Evolutionary conservation across 2,113 vertebrate species (phyloP).

Genomic region (Archilochus colubris): DNA sequence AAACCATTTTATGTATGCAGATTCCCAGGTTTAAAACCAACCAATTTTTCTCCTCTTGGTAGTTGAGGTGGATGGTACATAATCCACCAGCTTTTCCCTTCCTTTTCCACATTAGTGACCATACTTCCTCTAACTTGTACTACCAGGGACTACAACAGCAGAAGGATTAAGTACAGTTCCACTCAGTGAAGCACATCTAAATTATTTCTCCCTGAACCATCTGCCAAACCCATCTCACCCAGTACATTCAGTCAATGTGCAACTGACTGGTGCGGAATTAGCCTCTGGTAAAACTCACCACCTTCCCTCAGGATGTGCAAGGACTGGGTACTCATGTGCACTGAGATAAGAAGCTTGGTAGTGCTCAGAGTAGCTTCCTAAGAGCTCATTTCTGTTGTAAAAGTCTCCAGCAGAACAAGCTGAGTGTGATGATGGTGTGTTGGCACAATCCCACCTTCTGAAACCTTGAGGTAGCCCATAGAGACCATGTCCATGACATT

Average conservation of each 20-base stretch:
- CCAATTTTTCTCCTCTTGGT: background rate
- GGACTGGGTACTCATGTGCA: background rate
- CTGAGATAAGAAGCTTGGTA: background rate
- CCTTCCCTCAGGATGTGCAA: background rate
- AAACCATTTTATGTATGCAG: constrained; percentile 25
- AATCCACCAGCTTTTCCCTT: background rate
- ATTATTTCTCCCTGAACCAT: constrained; percentile 20
- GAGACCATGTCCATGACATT: background rate
- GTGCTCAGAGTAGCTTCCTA: background rate
- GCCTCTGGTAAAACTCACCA: background rate
- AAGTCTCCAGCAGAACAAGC: background rate
- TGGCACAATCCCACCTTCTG: background rate
- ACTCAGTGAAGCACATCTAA: constrained; percentile 8
- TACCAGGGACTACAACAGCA: background rate
- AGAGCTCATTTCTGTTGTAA: background rate
- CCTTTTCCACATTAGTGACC: background rate
- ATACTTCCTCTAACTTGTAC: background rate
- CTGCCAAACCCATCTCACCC: background rate
- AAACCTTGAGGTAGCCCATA: background rate
- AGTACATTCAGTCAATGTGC: background rate
- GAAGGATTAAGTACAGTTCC: background rate
- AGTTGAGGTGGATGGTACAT: constrained; percentile 14
- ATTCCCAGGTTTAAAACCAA: constrained; percentile 18
- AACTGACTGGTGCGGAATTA: background rate
- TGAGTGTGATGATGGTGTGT: background rate